Conservation (phyloP, 2,113 vertebrate species). For the Sapajus apella region DNA sequence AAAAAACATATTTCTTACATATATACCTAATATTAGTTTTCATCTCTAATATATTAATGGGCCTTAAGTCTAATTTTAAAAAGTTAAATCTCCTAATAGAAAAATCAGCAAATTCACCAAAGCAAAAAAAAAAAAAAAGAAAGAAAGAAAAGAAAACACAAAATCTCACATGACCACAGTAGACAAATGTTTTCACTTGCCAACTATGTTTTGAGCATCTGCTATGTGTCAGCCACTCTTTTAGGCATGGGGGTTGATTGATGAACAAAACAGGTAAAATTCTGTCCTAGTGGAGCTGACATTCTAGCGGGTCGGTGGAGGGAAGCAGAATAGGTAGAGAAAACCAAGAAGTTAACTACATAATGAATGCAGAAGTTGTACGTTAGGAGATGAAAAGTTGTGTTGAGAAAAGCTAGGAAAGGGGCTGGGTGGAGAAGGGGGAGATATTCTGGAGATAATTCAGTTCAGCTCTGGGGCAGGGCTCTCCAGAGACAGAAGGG, state of each 20-base stretch:
- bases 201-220: not conserved
- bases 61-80: not conserved
- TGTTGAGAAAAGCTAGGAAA: not conserved
- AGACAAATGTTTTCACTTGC: not conserved
- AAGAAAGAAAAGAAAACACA: not conserved
- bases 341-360: not conserved
- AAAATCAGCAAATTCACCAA: not conserved
- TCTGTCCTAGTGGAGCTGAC: not conserved
- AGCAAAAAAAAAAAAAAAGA: not conserved
- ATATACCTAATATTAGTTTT: not conserved
- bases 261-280: not conserved
- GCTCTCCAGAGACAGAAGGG: not conserved
- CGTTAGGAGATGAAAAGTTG: not conserved
- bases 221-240: not conserved
- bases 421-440: accelerated
- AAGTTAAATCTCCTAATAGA: not conserved
- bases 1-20: not conserved
- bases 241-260: not conserved
- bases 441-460: not conserved
- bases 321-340: no score
- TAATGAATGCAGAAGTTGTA: not conserved
- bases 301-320: no score
- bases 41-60: not conserved
- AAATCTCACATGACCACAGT: not conserved
- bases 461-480: not conserved